Base-by-base conservation (phyloP, 1,140 invertebrate genomes). In the Diorhabda carinulata region DNA sequence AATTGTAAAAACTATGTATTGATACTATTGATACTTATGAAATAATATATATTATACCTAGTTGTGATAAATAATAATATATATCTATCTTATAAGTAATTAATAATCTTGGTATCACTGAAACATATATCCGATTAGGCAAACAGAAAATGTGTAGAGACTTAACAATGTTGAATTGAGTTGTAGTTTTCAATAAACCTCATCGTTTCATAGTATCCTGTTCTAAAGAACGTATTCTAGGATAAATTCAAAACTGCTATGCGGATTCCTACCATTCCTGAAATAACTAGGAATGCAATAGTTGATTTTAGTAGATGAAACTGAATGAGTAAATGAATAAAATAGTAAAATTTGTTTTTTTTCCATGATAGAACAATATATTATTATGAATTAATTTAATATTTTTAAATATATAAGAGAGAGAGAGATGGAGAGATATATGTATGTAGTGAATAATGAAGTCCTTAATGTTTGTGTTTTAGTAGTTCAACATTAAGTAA, bases 251-350 rank as follows among this genome's bases (percentile, higher is more conserved):
- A 52, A 52, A 25, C 6, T 52, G 47, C 47, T 6, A 52, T 52
- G 47, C 47, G 47, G 47, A 52, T 52, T 52, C 47, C 47, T 52
- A n/a, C 47, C 47, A 52, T 52, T 52, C 47, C n/a, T 52, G n/a
- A 52, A 6, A 52, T 52, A 52, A 52, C 47, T 52, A 25, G 47
- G n/a, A 3, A 52, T 52, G 47, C 47, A 52, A 52, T 3, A 52
- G 25, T 25, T 25, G 25, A 25, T 25, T 25, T 25, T 25, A 25
- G 2, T 25, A 25, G 25, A 25, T 25, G 25, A 25, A 1, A 25
- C 25, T 25, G 25, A 1, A 1, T 25, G 25, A 25, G 25, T 25
- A 25, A 25, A 25, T 25, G 25, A 25, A 25, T 25, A 25, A 25
- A 25, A 25, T 25, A 25, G 25, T 25, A 25, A 25, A 25, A 25